These are phyloP conservation scores for Dasysyrphus albostriatus DNA, from an alignment of 2,888 invertebrate genomes.

Conservation along the genomic window DNA sequence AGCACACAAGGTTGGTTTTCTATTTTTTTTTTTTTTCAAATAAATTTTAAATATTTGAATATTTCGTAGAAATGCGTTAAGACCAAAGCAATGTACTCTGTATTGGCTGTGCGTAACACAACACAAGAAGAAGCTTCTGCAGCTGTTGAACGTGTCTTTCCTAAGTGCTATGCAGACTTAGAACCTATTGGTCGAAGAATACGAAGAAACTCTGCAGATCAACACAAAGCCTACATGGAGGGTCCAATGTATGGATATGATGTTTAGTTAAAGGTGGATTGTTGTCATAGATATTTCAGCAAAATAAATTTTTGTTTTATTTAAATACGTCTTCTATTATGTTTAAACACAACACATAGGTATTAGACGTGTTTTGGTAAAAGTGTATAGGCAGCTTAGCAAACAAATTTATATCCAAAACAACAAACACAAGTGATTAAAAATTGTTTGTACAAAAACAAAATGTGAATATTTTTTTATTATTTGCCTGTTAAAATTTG, in stretches of 20 bases:
- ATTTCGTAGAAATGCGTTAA: conserved; percentile 92
- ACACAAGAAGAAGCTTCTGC: conserved; percentile 88
- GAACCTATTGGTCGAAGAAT: conserved; percentile 95
- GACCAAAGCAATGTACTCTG: conserved; percentile 92
- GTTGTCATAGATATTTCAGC: background rate
- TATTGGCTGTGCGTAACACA: conserved; percentile 92
- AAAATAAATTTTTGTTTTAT: background rate
- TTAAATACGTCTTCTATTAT: background rate
- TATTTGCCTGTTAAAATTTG: too few relatives aligned
- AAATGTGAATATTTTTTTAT: too few relatives aligned
- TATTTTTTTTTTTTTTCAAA: too few relatives aligned
- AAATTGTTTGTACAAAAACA: too few relatives aligned
- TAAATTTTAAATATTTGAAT: conserved; percentile 47
- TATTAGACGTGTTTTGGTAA: too few relatives aligned
- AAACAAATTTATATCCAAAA: too few relatives aligned
- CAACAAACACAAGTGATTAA: too few relatives aligned
- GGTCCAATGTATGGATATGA: conserved; percentile 92
- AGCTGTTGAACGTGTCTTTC: conserved; percentile 94
- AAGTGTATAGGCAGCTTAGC: too few relatives aligned
- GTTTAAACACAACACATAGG: too few relatives aligned
- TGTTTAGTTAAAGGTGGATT: conserved; percentile 78
- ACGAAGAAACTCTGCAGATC: conserved; percentile 90
- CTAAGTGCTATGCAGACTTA: conserved; percentile 94
- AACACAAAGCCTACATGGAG: conserved; percentile 90
- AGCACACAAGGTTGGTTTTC: conserved; percentile 89